Conservation (phyloP, 2,113 vertebrate species). For the Gymnarchus niloticus region DNA sequence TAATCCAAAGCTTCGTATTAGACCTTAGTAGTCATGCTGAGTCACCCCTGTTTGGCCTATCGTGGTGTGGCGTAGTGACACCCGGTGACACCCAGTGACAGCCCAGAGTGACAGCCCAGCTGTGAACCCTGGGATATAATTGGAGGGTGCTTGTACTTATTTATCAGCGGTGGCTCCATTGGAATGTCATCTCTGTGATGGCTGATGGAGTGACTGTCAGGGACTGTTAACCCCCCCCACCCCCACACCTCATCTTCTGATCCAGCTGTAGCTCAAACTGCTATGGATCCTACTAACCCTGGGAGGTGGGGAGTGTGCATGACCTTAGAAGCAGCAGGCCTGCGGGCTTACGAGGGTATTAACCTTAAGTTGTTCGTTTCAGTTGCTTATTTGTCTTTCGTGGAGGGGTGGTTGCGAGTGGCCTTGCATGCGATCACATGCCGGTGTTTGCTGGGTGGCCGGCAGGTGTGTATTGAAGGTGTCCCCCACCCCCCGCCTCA, state of each 20-base stretch:
- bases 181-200: slow-evolving; percentile 46
- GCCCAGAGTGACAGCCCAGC: neutral
- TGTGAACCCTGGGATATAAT: slow-evolving; percentile 36
- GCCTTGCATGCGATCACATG: neutral
- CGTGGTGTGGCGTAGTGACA: slow-evolving; percentile 3
- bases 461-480: neutral
- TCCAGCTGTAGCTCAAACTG: neutral
- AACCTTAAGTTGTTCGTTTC: slow-evolving; percentile 22
- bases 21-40: neutral
- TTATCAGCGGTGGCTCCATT: slow-evolving; percentile 45
- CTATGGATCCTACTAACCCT: slow-evolving; percentile 10
- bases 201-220: slow-evolving; percentile 42
- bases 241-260: neutral
- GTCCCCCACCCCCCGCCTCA: neutral
- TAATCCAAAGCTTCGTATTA: neutral
- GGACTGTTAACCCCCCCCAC: slow-evolving; percentile 26
- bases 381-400: slow-evolving; percentile 12
- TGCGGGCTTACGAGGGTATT: slow-evolving; percentile 23
- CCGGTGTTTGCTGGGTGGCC: neutral
- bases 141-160: slow-evolving; percentile 39
- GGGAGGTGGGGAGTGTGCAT: neutral
- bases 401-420: neutral
- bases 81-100: slow-evolving; percentile 19
- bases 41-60: neutral
- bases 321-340: slow-evolving; percentile 14